Percentiles rank a stretch among this genome's conserved stretches.
Conservation (phyloP, 53 echinoderm and acorn worm species). For the Arbacia lixula region DNA sequence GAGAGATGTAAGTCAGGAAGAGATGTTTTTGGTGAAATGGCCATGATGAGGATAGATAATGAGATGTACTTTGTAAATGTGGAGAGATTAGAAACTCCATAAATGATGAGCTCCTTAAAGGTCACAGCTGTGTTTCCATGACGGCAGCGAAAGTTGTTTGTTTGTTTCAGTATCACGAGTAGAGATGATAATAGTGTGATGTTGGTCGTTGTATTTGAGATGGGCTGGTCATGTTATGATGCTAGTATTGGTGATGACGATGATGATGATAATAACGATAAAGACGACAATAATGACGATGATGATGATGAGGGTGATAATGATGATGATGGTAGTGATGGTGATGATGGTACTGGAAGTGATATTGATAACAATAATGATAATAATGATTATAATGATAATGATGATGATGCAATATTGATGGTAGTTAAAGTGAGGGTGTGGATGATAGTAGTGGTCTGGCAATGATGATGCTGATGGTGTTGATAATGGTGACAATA, state of each 20-base stretch:
- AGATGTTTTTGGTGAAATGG: too few species aligned
- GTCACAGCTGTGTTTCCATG: too few species aligned
- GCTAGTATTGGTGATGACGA: neutral
- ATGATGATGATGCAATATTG: neutral
- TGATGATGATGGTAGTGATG: conserved; percentile 1
- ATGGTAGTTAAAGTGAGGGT: neutral
- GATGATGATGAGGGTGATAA: neutral
- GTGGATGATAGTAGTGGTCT: neutral
- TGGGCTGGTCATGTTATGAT: too few species aligned
- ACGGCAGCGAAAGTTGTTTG: too few species aligned
- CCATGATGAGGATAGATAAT: too few species aligned
- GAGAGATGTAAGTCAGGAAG: too few species aligned
- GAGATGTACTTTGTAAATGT: too few species aligned
- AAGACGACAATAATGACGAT: neutral
- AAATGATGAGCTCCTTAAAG: too few species aligned
- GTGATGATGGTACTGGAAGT: neutral
- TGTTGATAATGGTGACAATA: neutral
- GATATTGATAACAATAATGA: neutral
- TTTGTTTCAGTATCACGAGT: too few species aligned
- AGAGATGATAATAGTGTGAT: too few species aligned
- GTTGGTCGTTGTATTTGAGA: too few species aligned
- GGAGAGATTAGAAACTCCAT: too few species aligned
- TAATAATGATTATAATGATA: neutral
- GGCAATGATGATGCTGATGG: neutral
- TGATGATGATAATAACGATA: neutral